These are phyloP conservation scores for Sparidentex hasta DNA, from an alignment of 2,797 vertebrate genomes.

Conservation along the genomic window DNA sequence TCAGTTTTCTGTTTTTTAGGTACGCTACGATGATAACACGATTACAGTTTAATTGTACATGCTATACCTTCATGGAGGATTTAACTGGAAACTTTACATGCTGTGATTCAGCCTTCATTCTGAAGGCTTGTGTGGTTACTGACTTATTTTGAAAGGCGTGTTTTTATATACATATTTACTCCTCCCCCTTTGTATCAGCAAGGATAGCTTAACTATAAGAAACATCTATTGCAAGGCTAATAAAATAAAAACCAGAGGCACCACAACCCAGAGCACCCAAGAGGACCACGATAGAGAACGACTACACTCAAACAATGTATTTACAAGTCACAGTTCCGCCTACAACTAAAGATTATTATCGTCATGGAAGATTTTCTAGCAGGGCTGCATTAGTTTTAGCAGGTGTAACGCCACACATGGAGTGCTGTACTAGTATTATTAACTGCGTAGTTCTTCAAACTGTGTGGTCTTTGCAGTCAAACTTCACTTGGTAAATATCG, in stretches of 20 bases:
- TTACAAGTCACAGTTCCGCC: not conserved
- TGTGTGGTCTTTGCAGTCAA: not conserved
- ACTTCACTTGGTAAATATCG: not conserved
- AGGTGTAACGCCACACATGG: not conserved
- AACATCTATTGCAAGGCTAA: not conserved
- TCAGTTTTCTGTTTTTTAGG: not conserved
- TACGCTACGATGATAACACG: not conserved
- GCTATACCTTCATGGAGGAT: not conserved
- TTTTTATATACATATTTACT: not conserved
- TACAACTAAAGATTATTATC: not conserved
- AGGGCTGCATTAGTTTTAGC: not conserved
- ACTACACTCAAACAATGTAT: too few relatives aligned
- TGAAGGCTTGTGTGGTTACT: too few relatives aligned
- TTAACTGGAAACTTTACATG: not conserved
- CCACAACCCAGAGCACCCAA: not conserved
- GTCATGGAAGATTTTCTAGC: not conserved
- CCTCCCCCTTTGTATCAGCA: not conserved
- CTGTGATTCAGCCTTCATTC: not conserved
- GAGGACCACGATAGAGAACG: not conserved
- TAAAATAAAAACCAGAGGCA: not conserved
- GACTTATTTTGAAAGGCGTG: not conserved
- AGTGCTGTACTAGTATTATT: not conserved
- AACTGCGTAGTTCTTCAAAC: conserved; percentile 22
- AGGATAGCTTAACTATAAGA: not conserved
- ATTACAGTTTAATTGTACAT: not conserved